Evolutionary conservation across 1,140 invertebrate genomes (phyloP).

Genomic region (Spodoptera litura): DNA sequence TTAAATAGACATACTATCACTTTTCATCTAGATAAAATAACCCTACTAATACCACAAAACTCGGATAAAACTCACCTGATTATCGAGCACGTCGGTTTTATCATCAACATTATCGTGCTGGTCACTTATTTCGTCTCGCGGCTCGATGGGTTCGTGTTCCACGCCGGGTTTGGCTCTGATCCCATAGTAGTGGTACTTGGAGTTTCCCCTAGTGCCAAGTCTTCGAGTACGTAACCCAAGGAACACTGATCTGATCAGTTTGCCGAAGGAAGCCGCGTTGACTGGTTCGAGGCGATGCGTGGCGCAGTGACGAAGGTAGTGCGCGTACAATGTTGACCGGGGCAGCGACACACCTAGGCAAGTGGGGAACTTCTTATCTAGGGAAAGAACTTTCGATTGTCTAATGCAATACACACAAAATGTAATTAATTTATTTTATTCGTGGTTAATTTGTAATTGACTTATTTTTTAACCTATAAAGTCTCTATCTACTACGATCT

Average conservation of each 20-base stretch:
- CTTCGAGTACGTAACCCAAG: slow-evolving; percentile 96
- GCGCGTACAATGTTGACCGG: slow-evolving; percentile 97
- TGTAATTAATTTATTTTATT: too few relatives aligned
- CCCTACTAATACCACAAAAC: too few relatives aligned
- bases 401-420: too few relatives aligned
- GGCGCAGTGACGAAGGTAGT: slow-evolving; percentile 97
- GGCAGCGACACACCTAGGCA: slow-evolving; percentile 93
- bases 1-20: too few relatives aligned
- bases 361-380: neutral
- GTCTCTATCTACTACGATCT: too few relatives aligned
- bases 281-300: slow-evolving; percentile 98
- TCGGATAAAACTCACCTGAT: slow-evolving; percentile 53
- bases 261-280: slow-evolving; percentile 99
- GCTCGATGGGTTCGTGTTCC: slow-evolving; percentile 58
- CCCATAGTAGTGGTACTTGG: slow-evolving; percentile 99
- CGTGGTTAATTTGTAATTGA: too few relatives aligned
- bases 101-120: slow-evolving; percentile 48
- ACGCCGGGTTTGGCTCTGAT: slow-evolving; percentile 97
- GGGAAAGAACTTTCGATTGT: too few relatives aligned
- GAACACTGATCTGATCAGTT: slow-evolving; percentile 99
- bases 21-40: too few relatives aligned
- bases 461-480: neutral
- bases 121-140: slow-evolving; percentile 55
- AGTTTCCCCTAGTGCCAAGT: slow-evolving; percentile 99
- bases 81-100: slow-evolving; percentile 51